Base-by-base conservation (phyloP, 2,113 vertebrate genomes). In the Nyctereutes procyonoides region DNA sequence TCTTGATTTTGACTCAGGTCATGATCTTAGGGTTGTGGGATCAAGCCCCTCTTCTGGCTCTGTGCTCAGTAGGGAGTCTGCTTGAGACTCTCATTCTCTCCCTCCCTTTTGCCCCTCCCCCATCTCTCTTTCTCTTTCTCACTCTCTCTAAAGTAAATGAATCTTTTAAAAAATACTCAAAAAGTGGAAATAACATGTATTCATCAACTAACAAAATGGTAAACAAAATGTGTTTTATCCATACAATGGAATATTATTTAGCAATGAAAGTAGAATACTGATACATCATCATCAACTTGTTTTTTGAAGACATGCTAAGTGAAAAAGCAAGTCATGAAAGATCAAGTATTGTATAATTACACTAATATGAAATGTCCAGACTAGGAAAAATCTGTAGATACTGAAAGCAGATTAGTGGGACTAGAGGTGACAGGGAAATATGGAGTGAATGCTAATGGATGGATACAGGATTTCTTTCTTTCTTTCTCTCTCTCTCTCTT, bases 301-400 rank as follows among this genome's bases (percentile, higher is more conserved):
- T 51, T 85, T 30, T 92, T 94, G 8, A 69, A 96, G 91, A 86
- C 63, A 43, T 73, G 20, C 19, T 76, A 63, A 60, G 6, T 77
- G 43, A 81, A 89, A 85, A 93, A 93, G 26, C 30, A 30, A 53
- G 8, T 71, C 11, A 43, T 22, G n/a, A 53, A 88, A 89, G 73
- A 76, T 17, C 30, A 26, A 2, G 56, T 69, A 51, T 73, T 55
- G 3, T 79, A 9, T 69, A 28, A 80, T 55, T 92, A 17, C 80
- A 48, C 48, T 86, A 35, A 86, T 63, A 43, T 74, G 74, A 90
- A 97, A 79, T 86, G 32, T 87, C 19, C 26, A 79, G 53, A 93
- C 84, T 63, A 84, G 38, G 28, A 51, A 19, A 90, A 60, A 74
- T 58, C 19, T 65, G 1, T n/a, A 65, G 43, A 86, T 79, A 67